Percentiles rank a stretch among this genome's conserved stretches.
These are phyloP conservation scores for Linnaemya tessellans DNA, from an alignment of 2,888 invertebrate genomes.

Conservation along the genomic window DNA sequence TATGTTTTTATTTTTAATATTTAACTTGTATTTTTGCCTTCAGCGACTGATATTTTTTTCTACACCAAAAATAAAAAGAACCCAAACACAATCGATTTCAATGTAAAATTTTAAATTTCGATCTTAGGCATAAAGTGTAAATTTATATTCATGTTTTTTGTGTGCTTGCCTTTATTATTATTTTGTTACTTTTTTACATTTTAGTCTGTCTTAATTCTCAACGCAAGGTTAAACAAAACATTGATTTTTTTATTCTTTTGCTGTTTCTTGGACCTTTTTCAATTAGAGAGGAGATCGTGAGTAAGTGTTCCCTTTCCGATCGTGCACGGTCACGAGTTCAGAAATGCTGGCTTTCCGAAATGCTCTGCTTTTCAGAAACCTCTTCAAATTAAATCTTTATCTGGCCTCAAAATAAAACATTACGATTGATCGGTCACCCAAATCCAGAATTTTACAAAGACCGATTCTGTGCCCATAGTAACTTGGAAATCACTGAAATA, in stretches of 20 bases:
- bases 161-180: not conserved
- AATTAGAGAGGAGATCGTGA: constrained; percentile 9
- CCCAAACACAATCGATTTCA: constrained; percentile 14
- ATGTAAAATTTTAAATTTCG: constrained; percentile 11
- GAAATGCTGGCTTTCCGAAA: too few species aligned
- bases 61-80: constrained; percentile 25
- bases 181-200: not conserved
- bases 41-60: not conserved
- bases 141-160: not conserved
- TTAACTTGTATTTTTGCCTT: constrained; percentile 17
- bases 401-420: too few species aligned
- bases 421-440: too few species aligned
- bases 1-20: not conserved
- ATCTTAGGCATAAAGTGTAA: constrained; percentile 31
- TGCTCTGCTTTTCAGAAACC: too few species aligned
- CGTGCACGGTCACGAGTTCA: not conserved
- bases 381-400: too few species aligned
- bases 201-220: constrained; percentile 35
- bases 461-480: too few species aligned
- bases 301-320: not conserved
- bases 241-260: constrained; percentile 29
- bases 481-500: too few species aligned
- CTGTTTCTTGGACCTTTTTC: constrained; percentile 14
- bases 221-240: constrained; percentile 31
- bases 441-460: too few species aligned